These are phyloP conservation scores for Colaptes auratus DNA, from an alignment of 2,113 vertebrate species.

Conservation along the genomic window DNA sequence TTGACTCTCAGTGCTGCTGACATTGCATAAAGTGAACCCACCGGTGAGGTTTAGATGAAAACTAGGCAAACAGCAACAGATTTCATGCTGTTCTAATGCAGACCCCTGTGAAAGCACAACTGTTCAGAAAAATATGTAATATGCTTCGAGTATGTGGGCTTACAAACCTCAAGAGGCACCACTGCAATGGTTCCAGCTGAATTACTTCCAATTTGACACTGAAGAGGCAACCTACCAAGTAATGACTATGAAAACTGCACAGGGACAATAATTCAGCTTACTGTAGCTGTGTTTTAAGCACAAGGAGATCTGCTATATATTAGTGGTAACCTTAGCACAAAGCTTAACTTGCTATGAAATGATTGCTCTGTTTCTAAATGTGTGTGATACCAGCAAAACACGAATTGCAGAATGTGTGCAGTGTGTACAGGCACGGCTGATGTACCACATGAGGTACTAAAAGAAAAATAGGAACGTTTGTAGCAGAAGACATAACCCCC, in stretches of 20 bases:
- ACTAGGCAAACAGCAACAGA: conserved; percentile 56
- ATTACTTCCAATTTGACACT: conserved; percentile 72
- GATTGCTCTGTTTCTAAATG: background rate
- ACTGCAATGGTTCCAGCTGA: conserved; percentile 53
- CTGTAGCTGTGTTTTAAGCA: conserved; percentile 20
- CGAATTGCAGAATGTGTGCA: background rate
- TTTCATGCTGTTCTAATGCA: conserved; percentile 72
- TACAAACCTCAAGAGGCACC: conserved; percentile 57
- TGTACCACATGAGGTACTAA: background rate
- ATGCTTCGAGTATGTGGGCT: conserved; percentile 46
- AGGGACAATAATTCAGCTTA: conserved; percentile 53
- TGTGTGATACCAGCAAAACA: background rate
- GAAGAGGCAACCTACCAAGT: conserved; percentile 71
- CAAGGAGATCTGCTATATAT: conserved; percentile 5
- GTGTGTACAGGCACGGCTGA: background rate
- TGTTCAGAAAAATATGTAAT: conserved; percentile 54
- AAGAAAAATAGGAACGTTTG: background rate
- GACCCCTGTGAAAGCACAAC: conserved; percentile 59
- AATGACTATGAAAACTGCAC: conserved; percentile 67
- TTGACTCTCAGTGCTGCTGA: conserved; percentile 63
- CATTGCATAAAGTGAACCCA: conserved; percentile 37
- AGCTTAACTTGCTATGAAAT: background rate
- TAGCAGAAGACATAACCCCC: background rate
- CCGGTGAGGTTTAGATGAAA: conserved; percentile 54
- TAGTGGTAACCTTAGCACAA: conserved; percentile 42